Conservation (phyloP, 1,140 invertebrate genomes). For the Leucophenga varia region DNA sequence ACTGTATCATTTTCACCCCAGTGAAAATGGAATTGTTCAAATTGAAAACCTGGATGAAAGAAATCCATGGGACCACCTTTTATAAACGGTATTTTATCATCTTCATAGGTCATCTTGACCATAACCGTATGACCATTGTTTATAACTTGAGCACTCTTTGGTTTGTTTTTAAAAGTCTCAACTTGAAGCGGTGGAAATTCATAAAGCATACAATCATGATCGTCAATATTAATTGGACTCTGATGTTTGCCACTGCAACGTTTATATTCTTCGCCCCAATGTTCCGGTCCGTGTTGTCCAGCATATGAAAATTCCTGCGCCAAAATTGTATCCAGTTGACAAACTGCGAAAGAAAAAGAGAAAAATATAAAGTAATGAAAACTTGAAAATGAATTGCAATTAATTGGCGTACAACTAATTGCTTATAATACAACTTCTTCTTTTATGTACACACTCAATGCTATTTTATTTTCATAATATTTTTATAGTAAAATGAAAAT, state of each 20-base stretch:
- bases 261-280: constrained; percentile 69
- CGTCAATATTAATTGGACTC: constrained; percentile 80
- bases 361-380: not conserved
- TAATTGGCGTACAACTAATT: too few species aligned
- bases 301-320: constrained; percentile 36
- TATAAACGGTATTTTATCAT: constrained; percentile 58
- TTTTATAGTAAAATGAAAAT: too few species aligned
- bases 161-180: constrained; percentile 61
- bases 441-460: too few species aligned
- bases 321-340: too few species aligned
- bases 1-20: constrained; percentile 77
- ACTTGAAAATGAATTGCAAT: not conserved
- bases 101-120: constrained; percentile 60
- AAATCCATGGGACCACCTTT: constrained; percentile 67
- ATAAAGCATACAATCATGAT: constrained; percentile 61
- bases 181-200: constrained; percentile 61
- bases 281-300: constrained; percentile 63
- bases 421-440: too few species aligned
- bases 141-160: constrained; percentile 60
- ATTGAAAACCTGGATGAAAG: constrained; percentile 63
- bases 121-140: constrained; percentile 78
- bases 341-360: not conserved
- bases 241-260: constrained; percentile 76
- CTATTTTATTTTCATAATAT: too few species aligned
- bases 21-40: constrained; percentile 77